Base-by-base conservation (phyloP, 2,113 vertebrate species). In the Hippoglossus stenolepis region DNA sequence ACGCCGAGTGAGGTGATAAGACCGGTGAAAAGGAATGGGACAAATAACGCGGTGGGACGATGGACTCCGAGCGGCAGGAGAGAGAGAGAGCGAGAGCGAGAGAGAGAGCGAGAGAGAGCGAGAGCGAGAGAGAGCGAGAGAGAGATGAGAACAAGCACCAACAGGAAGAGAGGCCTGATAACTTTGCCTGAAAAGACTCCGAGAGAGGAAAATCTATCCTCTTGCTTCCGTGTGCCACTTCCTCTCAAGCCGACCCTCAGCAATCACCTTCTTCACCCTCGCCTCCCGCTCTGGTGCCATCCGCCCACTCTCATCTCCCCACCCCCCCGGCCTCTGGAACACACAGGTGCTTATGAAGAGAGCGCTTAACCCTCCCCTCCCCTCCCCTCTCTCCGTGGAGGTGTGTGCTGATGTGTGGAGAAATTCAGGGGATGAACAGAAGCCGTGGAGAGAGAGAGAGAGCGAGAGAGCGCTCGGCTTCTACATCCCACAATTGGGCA, bases 191-290 rank as follows among this genome's bases (percentile, higher is more conserved):
- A 40, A 70, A 57, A 56, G 18, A 60, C 26, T 49, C 67, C 43
- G 31, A 56, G 24, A 21, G 31, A 23, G 51, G 13, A 61, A 75
- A 79, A 70, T 80, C 69, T 24, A 65, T 76, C 73, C 72, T 65
- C 74, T 80, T 15, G 7, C 66, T 69, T 77, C 26, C 65, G 40
- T 57, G 66, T 58, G 72, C 63, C 82, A 78, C 77, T 85, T 79
- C 49, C 67, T 70, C 61, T 85, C 53, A 69, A 85, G 65, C 61
- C 4, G 35, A 65, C 75, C 69, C 84, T 73, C 70, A 38, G 81
- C 85, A 86, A 89, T 87, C 81, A 85, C 81, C 86, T 83, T 70
- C 69, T 75, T 78, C 78, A 82, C 79, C 81, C 60, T 75, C 40
- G 9, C 73, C 56, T 80, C 66, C 69, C 20, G 77, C 61, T 82